Evolutionary conservation across 2,888 invertebrate species (phyloP).

Genomic region (Lasius fuliginosus): DNA sequence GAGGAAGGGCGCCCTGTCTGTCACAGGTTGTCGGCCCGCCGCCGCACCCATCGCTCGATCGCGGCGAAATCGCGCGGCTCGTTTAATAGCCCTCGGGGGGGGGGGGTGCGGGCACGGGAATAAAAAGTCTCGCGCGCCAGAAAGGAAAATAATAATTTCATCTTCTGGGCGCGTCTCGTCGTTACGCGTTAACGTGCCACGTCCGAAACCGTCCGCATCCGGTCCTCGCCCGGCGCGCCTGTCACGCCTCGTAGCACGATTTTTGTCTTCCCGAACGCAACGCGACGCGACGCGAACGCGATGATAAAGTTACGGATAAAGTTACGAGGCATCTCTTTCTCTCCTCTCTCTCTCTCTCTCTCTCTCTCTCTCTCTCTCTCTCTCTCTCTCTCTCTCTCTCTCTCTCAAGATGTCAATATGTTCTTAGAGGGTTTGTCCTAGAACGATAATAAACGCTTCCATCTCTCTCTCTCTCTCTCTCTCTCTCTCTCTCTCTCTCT

Average conservation of each 20-base stretch:
- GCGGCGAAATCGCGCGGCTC: slow-evolving; percentile 41
- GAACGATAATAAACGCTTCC: neutral
- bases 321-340: neutral
- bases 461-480: neutral
- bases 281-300: slow-evolving; percentile 10
- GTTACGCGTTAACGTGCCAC: slow-evolving; percentile 47
- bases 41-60: slow-evolving; percentile 53
- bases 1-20: slow-evolving; percentile 45
- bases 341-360: neutral
- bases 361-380: neutral
- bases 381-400: neutral
- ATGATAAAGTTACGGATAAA: neutral
- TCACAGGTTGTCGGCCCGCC: slow-evolving; percentile 39
- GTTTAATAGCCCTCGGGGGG: slow-evolving; percentile 44
- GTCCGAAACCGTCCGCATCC: slow-evolving; percentile 48
- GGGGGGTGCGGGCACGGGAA: slow-evolving; percentile 38
- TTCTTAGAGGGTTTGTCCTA: neutral
- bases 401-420: neutral
- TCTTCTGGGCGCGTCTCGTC: slow-evolving; percentile 44
- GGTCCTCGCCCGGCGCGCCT: slow-evolving; percentile 22
- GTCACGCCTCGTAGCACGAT: slow-evolving; percentile 49
- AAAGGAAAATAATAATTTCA: slow-evolving; percentile 54
- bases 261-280: slow-evolving; percentile 27
- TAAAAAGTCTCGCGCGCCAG: slow-evolving; percentile 45
- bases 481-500: neutral